These are phyloP conservation scores for Bos indicus DNA, from an alignment of 2,113 vertebrate species.

Conservation along the genomic window DNA sequence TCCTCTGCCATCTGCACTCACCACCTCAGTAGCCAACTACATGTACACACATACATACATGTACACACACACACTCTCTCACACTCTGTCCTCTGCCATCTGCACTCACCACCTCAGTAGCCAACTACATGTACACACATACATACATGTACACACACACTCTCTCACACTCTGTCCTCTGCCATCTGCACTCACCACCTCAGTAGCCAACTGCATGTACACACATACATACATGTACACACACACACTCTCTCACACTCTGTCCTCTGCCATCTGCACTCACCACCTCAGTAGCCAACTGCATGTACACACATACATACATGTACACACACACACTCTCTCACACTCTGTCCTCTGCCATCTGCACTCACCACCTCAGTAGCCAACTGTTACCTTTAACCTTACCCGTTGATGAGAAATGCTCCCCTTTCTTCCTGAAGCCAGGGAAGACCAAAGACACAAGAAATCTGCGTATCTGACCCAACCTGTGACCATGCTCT, in stretches of 20 bases:
- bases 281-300: neutral
- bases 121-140: too few species aligned
- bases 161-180: neutral
- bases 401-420: neutral
- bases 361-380: neutral
- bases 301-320: neutral
- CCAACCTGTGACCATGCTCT: neutral
- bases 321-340: too few species aligned
- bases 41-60: neutral
- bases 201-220: neutral
- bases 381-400: neutral
- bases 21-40: neutral
- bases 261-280: neutral
- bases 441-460: neutral
- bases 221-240: neutral
- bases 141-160: neutral
- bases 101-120: neutral
- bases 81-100: neutral
- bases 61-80: too few species aligned
- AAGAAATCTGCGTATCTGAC: neutral
- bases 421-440: neutral
- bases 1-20: neutral
- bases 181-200: neutral
- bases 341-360: neutral
- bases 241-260: too few species aligned